These are phyloP conservation scores for Scrobipalpa costella DNA, from an alignment of 2,888 invertebrate genomes.

Conservation along the genomic window DNA sequence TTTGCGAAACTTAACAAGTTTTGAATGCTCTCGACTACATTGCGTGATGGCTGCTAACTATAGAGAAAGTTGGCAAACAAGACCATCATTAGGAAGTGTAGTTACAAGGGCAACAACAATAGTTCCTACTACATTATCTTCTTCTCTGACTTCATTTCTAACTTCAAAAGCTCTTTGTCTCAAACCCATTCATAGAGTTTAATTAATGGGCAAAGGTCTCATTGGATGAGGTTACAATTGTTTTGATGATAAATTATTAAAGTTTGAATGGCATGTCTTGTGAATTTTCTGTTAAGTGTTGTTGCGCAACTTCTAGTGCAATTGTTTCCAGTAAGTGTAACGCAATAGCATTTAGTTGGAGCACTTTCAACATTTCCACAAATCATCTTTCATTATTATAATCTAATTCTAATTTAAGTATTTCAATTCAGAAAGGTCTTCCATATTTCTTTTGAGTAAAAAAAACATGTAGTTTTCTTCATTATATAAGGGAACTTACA, in stretches of 20 bases:
- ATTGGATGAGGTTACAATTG: conserved; percentile 42
- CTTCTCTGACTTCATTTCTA: conserved; percentile 7
- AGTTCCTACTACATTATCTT: conserved; percentile 5
- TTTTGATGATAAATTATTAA: conserved; percentile 35
- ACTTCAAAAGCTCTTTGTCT: conserved; percentile 35
- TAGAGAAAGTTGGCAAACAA: conserved; percentile 58
- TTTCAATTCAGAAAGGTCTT: too few species aligned
- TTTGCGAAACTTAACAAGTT: conserved; percentile 16
- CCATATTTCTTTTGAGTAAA: too few species aligned
- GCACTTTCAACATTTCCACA: background rate
- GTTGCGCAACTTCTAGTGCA: conserved; percentile 6
- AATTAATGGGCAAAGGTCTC: conserved; percentile 54
- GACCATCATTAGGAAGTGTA: conserved; percentile 49
- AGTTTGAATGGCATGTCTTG: conserved; percentile 10
- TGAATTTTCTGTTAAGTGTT: conserved; percentile 18
- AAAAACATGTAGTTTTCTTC: too few species aligned
- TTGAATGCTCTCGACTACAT: conserved; percentile 35
- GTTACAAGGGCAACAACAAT: conserved; percentile 35
- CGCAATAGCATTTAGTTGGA: background rate
- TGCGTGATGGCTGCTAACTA: conserved; percentile 49
- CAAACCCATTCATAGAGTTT: conserved; percentile 45
- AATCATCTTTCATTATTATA: too few species aligned
- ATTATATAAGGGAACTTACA: too few species aligned
- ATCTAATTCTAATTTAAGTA: too few species aligned
- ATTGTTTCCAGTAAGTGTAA: conserved; percentile 9